Percentiles rank a stretch among this genome's conserved stretches.
These are phyloP conservation scores for Rissa tridactyla DNA, from an alignment of 2,113 vertebrate genomes.

Conservation along the genomic window DNA sequence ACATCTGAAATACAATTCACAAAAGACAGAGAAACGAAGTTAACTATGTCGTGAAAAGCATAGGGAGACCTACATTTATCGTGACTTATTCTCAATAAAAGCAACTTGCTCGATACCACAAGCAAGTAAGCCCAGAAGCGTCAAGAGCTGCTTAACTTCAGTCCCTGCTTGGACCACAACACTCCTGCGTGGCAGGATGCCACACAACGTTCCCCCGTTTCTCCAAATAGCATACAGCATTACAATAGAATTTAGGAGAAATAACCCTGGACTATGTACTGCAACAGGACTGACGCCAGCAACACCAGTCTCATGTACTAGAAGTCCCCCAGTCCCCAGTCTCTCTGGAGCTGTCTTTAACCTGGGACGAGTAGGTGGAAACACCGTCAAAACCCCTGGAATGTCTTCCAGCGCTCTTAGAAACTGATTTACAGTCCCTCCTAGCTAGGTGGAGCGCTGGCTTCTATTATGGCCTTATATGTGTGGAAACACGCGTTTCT, in stretches of 20 bases:
- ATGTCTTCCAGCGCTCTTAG: neutral
- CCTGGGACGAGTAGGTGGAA: neutral
- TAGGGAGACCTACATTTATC: neutral
- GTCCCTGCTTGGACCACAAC: neutral
- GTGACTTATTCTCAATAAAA: neutral
- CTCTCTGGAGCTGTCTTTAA: neutral
- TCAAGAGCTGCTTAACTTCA: neutral
- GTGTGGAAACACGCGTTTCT: neutral
- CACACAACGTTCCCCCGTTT: rapidly evolving
- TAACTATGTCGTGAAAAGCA: neutral
- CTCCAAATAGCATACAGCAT: neutral
- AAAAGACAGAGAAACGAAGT: neutral
- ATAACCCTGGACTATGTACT: rapidly evolving
- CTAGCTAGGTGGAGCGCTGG: neutral
- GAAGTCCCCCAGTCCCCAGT: no score
- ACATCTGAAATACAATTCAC: neutral
- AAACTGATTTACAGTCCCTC: neutral
- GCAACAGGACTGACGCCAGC: neutral
- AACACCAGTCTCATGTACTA: rapidly evolving
- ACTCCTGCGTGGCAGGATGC: neutral
- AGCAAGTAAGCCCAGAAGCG: neutral
- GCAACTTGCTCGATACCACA: neutral
- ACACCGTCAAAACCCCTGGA: rapidly evolving
- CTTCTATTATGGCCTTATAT: rapidly evolving
- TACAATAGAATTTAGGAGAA: neutral